These are phyloP conservation scores for Papilio gigon DNA, from an alignment of 2,888 invertebrate genomes.

Conservation along the genomic window DNA sequence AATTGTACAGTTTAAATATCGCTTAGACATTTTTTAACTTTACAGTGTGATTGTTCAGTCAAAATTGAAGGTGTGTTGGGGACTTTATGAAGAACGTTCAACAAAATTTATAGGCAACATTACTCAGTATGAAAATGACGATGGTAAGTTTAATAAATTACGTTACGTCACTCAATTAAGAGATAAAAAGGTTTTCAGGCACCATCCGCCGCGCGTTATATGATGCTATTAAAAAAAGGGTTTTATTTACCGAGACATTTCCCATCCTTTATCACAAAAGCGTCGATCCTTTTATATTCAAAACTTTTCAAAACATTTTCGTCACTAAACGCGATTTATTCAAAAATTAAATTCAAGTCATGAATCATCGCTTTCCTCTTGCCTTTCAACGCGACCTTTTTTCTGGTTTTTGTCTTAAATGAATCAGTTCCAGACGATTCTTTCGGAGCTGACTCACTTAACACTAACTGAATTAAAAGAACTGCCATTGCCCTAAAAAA, in stretches of 20 bases:
- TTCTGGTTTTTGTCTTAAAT: conserved; percentile 37
- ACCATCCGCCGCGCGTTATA: conserved; percentile 9
- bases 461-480: conserved; percentile 39
- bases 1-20: no score
- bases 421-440: conserved; percentile 40
- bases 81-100: background rate
- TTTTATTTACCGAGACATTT: conserved; percentile 30
- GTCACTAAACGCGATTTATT: conserved; percentile 27
- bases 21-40: no score
- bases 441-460: conserved; percentile 39
- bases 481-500: conserved; percentile 28
- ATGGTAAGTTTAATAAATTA: conserved; percentile 5
- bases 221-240: conserved; percentile 30
- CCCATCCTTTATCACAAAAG: conserved; percentile 30
- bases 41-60: no score
- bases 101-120: background rate
- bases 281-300: conserved; percentile 15
- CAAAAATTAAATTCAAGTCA: conserved; percentile 40
- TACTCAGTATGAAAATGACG: conserved; percentile 8
- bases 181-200: conserved; percentile 29
- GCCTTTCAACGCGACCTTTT: conserved; percentile 33
- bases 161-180: conserved; percentile 27
- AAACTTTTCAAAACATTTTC: conserved; percentile 20
- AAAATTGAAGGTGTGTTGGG: no score
- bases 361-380: conserved; percentile 38